A percentile compares a stretch with the other conserved stretches of the same genome.
Conservation (phyloP, 2,888 invertebrate genomes). For the Cosmorhoe ocellata region DNA sequence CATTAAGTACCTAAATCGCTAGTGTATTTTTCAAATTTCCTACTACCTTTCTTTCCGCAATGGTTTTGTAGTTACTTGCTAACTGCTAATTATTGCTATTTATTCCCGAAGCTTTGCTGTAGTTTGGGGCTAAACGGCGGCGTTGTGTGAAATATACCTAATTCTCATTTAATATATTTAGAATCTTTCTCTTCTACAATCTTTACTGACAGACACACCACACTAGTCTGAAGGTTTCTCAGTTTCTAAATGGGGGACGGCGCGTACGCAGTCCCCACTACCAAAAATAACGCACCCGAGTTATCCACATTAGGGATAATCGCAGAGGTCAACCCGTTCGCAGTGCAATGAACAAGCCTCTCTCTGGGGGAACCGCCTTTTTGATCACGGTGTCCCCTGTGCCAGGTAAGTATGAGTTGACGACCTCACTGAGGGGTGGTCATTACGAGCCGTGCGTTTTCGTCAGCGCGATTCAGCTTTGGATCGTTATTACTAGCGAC, state of each 20-base stretch:
- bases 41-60: too few species aligned
- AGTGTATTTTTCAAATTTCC: too few species aligned
- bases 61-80: too few species aligned
- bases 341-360: constrained; percentile 8
- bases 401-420: constrained; percentile 4
- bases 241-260: not conserved
- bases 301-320: constrained; percentile 3
- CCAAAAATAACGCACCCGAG: constrained; percentile 4
- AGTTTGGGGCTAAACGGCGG: too few species aligned
- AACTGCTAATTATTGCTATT: too few species aligned
- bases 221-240: too few species aligned
- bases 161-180: too few species aligned
- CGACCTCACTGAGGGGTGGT: not conserved
- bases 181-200: too few species aligned
- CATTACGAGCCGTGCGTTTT: not conserved
- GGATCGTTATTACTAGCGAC: not conserved
- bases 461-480: constrained; percentile 8
- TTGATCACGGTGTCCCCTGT: constrained; percentile 4
- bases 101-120: too few species aligned
- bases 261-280: constrained; percentile 5
- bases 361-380: constrained; percentile 8
- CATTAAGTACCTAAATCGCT: too few species aligned
- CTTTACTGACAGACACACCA: too few species aligned
- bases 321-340: constrained; percentile 8
- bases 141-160: too few species aligned